These are phyloP conservation scores for Sarcophaga carnaria DNA, from an alignment of 2,888 invertebrate genomes.

Conservation along the genomic window DNA sequence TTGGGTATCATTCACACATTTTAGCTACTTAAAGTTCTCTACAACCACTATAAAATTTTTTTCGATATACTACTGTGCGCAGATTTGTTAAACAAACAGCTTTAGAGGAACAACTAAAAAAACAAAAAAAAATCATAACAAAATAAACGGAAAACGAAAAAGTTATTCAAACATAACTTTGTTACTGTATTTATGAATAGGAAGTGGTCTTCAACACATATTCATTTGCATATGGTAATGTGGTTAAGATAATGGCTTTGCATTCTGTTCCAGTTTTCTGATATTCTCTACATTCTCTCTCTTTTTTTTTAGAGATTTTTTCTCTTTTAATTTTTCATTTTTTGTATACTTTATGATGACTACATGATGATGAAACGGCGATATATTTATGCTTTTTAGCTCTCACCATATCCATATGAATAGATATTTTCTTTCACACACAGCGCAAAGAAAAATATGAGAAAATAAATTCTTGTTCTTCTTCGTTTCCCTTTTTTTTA, in stretches of 20 bases:
- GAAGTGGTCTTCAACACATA: constrained; percentile 21
- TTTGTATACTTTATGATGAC: neutral
- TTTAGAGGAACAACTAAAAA: neutral
- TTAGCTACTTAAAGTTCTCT: neutral
- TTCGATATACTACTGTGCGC: constrained; percentile 11
- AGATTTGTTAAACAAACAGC: constrained; percentile 30
- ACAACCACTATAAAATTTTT: neutral
- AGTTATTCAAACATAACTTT: neutral
- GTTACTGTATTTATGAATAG: constrained; percentile 14
- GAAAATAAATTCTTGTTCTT: too few species aligned
- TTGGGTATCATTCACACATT: neutral
- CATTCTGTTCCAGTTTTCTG: neutral
- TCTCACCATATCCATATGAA: neutral
- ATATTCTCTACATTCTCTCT: neutral
- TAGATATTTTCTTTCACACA: too few species aligned
- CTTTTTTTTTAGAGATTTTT: neutral
- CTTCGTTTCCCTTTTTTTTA: too few species aligned
- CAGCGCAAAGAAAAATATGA: too few species aligned
- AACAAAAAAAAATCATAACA: neutral
- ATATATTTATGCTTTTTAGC: neutral
- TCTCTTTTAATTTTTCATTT: neutral
- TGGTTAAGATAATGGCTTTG: constrained; percentile 28
- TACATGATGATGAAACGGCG: constrained; percentile 6
- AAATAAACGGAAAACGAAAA: neutral
- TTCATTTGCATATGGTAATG: constrained; percentile 47